A percentile compares a stretch with the other conserved stretches of the same genome.
Conservation (phyloP, 2,888 invertebrate species). For the Sycophila texana region DNA sequence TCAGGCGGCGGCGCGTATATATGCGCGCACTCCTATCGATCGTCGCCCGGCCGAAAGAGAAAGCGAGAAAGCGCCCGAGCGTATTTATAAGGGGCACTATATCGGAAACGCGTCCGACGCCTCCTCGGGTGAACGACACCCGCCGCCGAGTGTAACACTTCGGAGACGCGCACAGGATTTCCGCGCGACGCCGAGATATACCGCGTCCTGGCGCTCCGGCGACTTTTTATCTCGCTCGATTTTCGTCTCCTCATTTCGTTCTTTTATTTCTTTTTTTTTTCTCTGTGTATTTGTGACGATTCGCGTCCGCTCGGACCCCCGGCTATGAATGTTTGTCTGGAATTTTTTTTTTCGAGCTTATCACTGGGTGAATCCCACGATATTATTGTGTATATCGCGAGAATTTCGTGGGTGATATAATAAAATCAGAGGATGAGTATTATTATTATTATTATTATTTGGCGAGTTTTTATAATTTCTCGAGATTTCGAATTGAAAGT, state of each 20-base stretch:
- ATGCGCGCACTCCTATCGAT: no score
- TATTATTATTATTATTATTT: no score
- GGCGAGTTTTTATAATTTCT: no score
- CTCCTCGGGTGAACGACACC: slow-evolving; percentile 50
- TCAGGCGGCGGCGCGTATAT: not conserved
- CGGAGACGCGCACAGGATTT: slow-evolving; percentile 42
- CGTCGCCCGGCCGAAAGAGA: slow-evolving; percentile 22
- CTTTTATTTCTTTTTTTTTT: slow-evolving; percentile 1
- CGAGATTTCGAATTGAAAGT: no score
- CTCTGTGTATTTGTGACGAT: not conserved
- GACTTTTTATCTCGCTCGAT: not conserved
- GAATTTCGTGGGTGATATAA: no score
- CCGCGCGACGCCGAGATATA: slow-evolving; percentile 35
- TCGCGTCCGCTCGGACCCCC: not conserved
- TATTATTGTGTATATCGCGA: no score
- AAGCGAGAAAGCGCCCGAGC: slow-evolving; percentile 43
- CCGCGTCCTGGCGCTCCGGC: slow-evolving; percentile 28
- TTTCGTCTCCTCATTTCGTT: slow-evolving; percentile 1
- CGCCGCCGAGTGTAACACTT: slow-evolving; percentile 18
- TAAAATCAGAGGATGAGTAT: no score
- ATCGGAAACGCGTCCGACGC: slow-evolving; percentile 36
- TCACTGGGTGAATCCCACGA: not conserved
- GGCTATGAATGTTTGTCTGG: not conserved
- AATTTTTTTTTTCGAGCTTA: not conserved
- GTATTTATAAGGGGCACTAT: slow-evolving; percentile 16